Evolutionary conservation across 2,113 vertebrate genomes (phyloP).

Genomic region (Pangasianodon gigas): DNA sequence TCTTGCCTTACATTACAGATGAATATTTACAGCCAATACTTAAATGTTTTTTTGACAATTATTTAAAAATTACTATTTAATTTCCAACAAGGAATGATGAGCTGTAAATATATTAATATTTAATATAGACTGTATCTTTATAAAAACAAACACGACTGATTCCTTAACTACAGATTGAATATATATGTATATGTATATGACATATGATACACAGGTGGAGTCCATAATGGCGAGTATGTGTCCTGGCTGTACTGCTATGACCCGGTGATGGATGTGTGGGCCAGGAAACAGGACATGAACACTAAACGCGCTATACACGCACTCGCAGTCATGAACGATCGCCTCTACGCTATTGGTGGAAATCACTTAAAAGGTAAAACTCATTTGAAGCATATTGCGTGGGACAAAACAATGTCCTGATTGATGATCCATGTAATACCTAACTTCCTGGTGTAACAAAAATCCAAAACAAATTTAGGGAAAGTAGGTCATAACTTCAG

Average conservation of each 20-base stretch:
- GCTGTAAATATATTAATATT: too few relatives aligned
- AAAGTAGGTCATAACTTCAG: not conserved
- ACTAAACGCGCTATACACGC: slow-evolving; percentile 97
- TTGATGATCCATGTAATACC: not conserved
- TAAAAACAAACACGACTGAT: too few relatives aligned
- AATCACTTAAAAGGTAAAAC: slow-evolving; percentile 97
- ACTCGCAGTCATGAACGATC: slow-evolving; percentile 95
- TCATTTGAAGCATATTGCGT: not conserved
- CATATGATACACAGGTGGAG: slow-evolving; percentile 80
- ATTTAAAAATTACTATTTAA: too few relatives aligned
- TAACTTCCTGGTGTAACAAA: not conserved
- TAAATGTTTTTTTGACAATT: too few relatives aligned
- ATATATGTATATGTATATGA: not conserved
- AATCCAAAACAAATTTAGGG: not conserved
- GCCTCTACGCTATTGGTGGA: slow-evolving; percentile 96
- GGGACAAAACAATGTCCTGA: not conserved
- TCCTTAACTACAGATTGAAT: too few relatives aligned
- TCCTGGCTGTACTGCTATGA: slow-evolving; percentile 99
- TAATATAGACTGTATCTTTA: too few relatives aligned
- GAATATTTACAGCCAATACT: too few relatives aligned
- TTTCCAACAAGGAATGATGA: too few relatives aligned
- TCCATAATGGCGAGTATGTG: slow-evolving; percentile 97
- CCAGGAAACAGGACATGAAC: slow-evolving; percentile 99
- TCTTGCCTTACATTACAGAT: too few relatives aligned
- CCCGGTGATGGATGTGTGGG: slow-evolving; percentile 98